Base-by-base conservation (phyloP, 2,113 vertebrate species). In the Calidris pugnax region DNA sequence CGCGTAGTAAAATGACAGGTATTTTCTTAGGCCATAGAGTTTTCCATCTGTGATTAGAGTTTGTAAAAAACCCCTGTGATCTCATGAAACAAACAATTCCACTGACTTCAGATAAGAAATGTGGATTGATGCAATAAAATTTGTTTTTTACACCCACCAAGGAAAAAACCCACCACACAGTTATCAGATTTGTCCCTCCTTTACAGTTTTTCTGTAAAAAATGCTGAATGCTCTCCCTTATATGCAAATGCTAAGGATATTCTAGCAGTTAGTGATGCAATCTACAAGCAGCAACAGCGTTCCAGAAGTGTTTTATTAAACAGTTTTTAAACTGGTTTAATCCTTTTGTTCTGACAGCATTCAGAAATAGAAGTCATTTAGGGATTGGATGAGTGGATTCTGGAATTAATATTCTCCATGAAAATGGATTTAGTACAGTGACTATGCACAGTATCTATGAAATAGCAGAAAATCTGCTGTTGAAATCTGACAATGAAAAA, bases 361-460 rank as follows among this genome's bases (percentile, higher is more conserved):
- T 50, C 0, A 2, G 48, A 90, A 71, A 57, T 12, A 35, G 32
- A 84, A 89, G 45, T 12, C 32, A 19, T 41, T 10, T 71, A 20
- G 5, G 5, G 7, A 5, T 7, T 4, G 18, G 26, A 5, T 3
- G 59, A 86, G 3, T 18, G 2, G 19, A 21, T 63, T 27, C 6
- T 67, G 55, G 23, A 45, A 47, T 57, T 55, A 77, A 43, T 39
- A 47, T 26, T 71, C 24, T 37, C 26, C 55, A 6, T 35, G 32
- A 39, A 27, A 88, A 78, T 9, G 4, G 12, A 62, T 53, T 55
- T 18, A 48, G 32, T 35, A 10, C 32, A 39, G 10, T 20, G 22
- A 12, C 23, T 69, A 14, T 56, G 17, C 28, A 37, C 15, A 13
- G 4, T 5, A 3, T 3, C 8, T 62, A 9, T 33, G 47, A 77